A percentile compares a stretch with the other conserved stretches of the same genome.
Evolutionary conservation across 2,113 vertebrate genomes (phyloP).

Genomic region (Bombycilla garrulus): DNA sequence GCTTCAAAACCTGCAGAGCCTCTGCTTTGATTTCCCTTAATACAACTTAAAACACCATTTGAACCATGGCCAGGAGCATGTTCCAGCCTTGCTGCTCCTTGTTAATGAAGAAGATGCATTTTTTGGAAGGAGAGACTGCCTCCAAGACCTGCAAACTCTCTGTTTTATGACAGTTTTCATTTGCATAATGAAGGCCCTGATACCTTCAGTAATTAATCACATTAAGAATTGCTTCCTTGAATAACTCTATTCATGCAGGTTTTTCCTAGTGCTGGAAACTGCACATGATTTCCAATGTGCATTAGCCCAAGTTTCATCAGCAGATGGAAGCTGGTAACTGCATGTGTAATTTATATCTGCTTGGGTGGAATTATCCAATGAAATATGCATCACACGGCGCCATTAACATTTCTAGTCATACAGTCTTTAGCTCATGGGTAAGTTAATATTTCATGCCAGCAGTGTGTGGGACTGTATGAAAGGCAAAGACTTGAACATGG

Average conservation of each 20-base stretch:
- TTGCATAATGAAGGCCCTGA: slow-evolving; percentile 61
- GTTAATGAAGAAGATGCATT: background rate
- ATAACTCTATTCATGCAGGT: slow-evolving; percentile 44
- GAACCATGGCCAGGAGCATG: accelerated
- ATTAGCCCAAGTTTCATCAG: slow-evolving; percentile 56
- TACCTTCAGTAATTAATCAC: slow-evolving; percentile 65
- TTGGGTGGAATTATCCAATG: slow-evolving; percentile 58
- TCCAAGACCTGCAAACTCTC: slow-evolving; percentile 39
- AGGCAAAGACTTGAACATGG: background rate
- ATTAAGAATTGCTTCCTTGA: slow-evolving; percentile 58
- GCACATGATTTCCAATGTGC: slow-evolving; percentile 47
- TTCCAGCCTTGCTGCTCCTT: background rate
- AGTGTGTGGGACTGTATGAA: background rate
- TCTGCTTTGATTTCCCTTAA: background rate
- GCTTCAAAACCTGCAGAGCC: background rate
- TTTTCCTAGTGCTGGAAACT: slow-evolving; percentile 33
- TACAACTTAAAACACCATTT: background rate
- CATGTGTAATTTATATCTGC: slow-evolving; percentile 67
- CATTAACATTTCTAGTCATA: slow-evolving; percentile 54
- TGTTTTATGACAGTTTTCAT: slow-evolving; percentile 47
- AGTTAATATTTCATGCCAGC: slow-evolving; percentile 12
- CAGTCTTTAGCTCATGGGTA: slow-evolving; percentile 9
- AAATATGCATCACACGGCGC: slow-evolving; percentile 35
- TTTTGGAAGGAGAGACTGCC: slow-evolving; percentile 3
- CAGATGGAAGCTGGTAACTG: slow-evolving; percentile 64